These are phyloP conservation scores for Parasteatoda lunata DNA, from an alignment of 2,888 invertebrate species.

Conservation along the genomic window DNA sequence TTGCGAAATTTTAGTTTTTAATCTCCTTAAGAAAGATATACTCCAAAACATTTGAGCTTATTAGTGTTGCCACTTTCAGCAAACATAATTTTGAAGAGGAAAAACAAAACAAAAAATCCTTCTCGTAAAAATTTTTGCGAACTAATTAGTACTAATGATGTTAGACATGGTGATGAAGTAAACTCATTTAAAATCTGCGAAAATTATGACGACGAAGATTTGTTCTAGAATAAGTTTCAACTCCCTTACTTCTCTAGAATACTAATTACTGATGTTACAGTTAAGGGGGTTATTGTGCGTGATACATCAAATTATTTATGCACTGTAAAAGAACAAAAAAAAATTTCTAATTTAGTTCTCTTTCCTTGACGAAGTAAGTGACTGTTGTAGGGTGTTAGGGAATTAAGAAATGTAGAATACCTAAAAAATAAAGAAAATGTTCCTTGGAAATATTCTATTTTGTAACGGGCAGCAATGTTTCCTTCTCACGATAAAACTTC, in stretches of 20 bases:
- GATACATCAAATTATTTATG: constrained; percentile 51
- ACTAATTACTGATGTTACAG: constrained; percentile 50
- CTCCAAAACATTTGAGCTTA: neutral
- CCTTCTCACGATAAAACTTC: too few species aligned
- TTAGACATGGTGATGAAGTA: constrained; percentile 66
- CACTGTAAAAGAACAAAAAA: constrained; percentile 19
- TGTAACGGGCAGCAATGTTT: too few species aligned
- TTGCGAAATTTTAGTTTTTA: constrained; percentile 43
- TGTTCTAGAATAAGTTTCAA: constrained; percentile 34
- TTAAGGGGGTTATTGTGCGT: constrained; percentile 18
- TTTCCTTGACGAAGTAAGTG: neutral
- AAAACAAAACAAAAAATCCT: constrained; percentile 1
- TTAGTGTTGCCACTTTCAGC: constrained; percentile 7
- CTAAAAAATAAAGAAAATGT: neutral
- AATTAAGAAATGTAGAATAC: neutral
- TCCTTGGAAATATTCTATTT: too few species aligned
- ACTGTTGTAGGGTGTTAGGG: neutral
- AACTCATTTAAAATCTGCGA: constrained; percentile 62
- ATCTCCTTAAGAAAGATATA: constrained; percentile 20
- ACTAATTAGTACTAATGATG: constrained; percentile 66
- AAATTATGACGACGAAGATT: constrained; percentile 59
- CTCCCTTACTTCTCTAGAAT: constrained; percentile 32
- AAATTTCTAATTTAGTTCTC: neutral
- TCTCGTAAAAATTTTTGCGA: constrained; percentile 43
- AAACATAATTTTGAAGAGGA: constrained; percentile 25